phyloP scores from a whole-genome alignment of 2,113 vertebrate genomes.

The Bufo gargarizans region DNA sequence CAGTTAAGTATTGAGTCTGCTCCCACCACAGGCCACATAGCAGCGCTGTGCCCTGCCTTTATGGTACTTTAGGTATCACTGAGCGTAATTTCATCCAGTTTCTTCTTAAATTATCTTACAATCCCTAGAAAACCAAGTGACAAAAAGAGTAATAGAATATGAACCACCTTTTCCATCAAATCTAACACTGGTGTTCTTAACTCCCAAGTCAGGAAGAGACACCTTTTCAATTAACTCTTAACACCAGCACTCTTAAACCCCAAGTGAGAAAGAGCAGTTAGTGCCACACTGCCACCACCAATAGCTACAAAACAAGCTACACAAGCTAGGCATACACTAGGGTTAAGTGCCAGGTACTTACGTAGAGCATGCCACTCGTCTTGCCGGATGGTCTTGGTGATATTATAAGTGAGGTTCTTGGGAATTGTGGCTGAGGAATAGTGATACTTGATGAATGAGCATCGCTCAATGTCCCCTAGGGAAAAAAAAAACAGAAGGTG shows the following conservation, averaged over 20 bases:
- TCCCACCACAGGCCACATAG: no score
- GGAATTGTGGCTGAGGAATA: slow-evolving; percentile 95
- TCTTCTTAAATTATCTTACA: no score
- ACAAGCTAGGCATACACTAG: background rate
- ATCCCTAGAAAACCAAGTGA: no score
- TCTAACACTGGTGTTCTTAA: background rate
- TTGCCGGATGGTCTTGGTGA: slow-evolving; percentile 98
- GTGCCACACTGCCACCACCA: background rate
- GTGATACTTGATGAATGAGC: slow-evolving; percentile 97
- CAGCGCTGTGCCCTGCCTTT: no score
- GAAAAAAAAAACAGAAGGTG: slow-evolving; percentile 30
- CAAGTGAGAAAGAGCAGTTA: no score
- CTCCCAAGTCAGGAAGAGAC: background rate
- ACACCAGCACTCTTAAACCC: no score
- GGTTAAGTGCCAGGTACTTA: slow-evolving; percentile 74
- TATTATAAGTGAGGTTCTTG: slow-evolving; percentile 97
- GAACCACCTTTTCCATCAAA: background rate
- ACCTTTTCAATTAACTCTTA: no score
- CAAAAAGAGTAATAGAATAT: background rate
- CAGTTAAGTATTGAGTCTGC: no score
- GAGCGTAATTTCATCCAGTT: no score
- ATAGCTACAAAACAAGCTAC: background rate
- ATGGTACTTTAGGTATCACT: no score
- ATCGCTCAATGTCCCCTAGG: slow-evolving; percentile 82
- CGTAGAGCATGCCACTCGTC: slow-evolving; percentile 98